These are phyloP conservation scores for Vannuccia rotundouncinata DNA, from an alignment of 2,888 invertebrate species.

Conservation along the genomic window DNA sequence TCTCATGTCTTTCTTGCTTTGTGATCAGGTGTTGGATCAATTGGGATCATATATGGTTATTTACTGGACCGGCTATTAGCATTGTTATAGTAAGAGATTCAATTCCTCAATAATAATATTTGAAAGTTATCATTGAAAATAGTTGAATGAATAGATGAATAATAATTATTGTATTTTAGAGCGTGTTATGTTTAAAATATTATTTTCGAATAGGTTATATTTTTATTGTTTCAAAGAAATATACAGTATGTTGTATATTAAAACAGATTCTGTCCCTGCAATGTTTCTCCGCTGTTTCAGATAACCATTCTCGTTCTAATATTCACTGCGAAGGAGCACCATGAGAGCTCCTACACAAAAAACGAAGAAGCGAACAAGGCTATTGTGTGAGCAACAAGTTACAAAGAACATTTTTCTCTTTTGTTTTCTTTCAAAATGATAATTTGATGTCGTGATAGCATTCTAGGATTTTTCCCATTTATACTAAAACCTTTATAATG, in stretches of 20 bases:
- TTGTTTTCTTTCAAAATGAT: too few relatives aligned
- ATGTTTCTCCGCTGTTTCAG: constrained; percentile 44
- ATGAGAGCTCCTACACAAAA: constrained; percentile 57
- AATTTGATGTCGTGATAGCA: too few relatives aligned
- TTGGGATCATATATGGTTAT: constrained; percentile 54
- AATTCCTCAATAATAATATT: background rate
- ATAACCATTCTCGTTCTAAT: constrained; percentile 55
- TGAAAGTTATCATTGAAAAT: too few relatives aligned
- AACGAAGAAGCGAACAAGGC: constrained; percentile 56
- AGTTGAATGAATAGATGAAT: too few relatives aligned
- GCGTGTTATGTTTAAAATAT: too few relatives aligned
- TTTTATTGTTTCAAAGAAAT: too few relatives aligned
- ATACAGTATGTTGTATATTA: too few relatives aligned
- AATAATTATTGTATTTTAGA: too few relatives aligned
- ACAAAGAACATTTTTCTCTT: background rate
- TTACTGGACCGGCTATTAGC: constrained; percentile 53
- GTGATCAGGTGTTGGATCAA: constrained; percentile 53
- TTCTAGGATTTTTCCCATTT: background rate
- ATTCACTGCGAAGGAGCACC: constrained; percentile 57
- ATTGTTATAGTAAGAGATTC: constrained; percentile 49
- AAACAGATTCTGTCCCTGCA: too few relatives aligned
- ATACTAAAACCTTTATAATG: too few relatives aligned
- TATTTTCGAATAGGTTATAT: too few relatives aligned
- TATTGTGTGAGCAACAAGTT: constrained; percentile 50
- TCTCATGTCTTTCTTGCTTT: constrained; percentile 29